phyloP scores from a whole-genome alignment of 2,888 invertebrate species.

The Agonopterix arenella region DNA sequence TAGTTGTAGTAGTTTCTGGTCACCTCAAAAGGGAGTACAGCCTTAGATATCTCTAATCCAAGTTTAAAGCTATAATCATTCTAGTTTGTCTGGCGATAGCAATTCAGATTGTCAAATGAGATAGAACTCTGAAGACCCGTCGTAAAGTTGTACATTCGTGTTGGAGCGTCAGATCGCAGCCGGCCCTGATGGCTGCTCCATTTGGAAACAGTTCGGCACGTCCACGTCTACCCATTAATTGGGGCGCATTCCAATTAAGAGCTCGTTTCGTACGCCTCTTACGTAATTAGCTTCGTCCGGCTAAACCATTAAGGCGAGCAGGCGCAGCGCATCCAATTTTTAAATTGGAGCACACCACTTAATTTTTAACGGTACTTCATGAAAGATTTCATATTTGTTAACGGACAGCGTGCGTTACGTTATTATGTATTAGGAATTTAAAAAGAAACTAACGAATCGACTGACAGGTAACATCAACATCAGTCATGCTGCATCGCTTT shows the following conservation, averaged over 20 bases:
- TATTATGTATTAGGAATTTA: no score
- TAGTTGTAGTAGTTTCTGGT: no score
- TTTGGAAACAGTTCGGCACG: slow-evolving; percentile 41
- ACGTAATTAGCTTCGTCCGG: slow-evolving; percentile 61
- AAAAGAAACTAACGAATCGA: background rate
- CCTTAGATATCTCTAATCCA: no score
- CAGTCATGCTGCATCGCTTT: background rate
- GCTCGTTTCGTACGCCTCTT: slow-evolving; percentile 64
- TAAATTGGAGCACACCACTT: slow-evolving; percentile 19
- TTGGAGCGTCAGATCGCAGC: background rate
- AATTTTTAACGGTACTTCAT: slow-evolving; percentile 8
- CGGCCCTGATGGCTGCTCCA: slow-evolving; percentile 1
- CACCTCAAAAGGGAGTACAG: no score
- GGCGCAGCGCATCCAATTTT: slow-evolving; percentile 32
- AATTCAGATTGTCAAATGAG: no score
- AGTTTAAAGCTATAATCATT: no score
- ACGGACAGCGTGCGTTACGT: no score
- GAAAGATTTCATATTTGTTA: no score
- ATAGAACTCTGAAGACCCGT: no score
- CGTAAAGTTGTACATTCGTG: no score
- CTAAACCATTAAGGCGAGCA: slow-evolving; percentile 34
- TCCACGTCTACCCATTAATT: slow-evolving; percentile 59
- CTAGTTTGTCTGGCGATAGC: no score
- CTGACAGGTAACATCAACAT: slow-evolving; percentile 1
- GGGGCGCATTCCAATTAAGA: slow-evolving; percentile 73